Evolutionary conservation across 2,888 invertebrate species (phyloP), one percentile per base, ranked within the genome.

Genomic region (Zaprionus lineosus): DNA sequence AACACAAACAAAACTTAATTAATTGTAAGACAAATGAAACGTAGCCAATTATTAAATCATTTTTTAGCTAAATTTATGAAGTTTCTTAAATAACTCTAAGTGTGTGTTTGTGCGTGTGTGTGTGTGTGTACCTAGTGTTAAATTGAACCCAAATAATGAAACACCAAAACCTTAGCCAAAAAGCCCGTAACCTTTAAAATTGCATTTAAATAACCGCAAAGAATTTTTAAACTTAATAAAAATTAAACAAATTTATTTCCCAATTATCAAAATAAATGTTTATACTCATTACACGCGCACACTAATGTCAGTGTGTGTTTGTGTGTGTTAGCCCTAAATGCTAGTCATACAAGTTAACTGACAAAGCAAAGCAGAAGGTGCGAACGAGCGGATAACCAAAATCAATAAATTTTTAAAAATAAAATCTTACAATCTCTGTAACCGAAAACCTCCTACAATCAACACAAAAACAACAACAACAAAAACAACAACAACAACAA

Each of bases 181-280:
- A 33, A 4, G 8, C 31, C 41, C 41, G 34, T 50, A 50, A 51
- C 72, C 51, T 12, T 28, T 56, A 40, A 37, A 62, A 68, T 68
- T 71, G 71, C 71, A 71, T 71, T 71, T 71, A 71, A 59, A 47
- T n/a, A n/a, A n/a, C n/a, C n/a, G n/a, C n/a, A 46, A 39, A 28
- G 12, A 21, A 59, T 24, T 14, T 12, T 31, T 29, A 21, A 40
- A 40, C 29, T 5, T 21, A 46, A 34, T 55, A 4, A 21, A 46
- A 36, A 26, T 14, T 29, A 53, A 58, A 36, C 21, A 18, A 26
- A 26, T 40, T 39, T 33, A 21, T 18, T 37, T 24, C 11, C 9
- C 14, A 52, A 34, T n/a, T 24, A 19, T 11, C 33, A 16, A 15
- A 33, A 29, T 15, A 24, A 46, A 43, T 51, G 28, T 41, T 44